Evolutionary conservation across 2,888 invertebrate species (phyloP), one percentile per base, ranked within the genome.

Genomic region (Capitulum mitella): DNA sequence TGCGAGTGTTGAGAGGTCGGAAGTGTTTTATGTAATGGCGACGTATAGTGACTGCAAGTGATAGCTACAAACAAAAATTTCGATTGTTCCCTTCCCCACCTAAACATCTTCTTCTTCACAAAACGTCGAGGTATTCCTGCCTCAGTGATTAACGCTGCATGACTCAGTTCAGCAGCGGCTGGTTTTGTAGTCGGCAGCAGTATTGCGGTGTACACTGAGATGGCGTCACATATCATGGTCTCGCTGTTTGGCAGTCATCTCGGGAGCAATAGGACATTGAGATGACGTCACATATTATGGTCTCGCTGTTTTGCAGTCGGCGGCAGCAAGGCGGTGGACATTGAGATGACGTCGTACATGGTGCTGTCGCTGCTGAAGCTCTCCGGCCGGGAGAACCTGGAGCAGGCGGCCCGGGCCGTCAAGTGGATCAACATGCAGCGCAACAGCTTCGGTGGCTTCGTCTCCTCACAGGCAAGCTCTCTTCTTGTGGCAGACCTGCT

Each of bases 401-500:
- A 88, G 0, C 86, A 88, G 77, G 89, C 89, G 1, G 85, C 90
- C 76, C 89, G 90, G 19, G 90, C 91, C 1, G 87, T 91, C 0
- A 89, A 91, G 78, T 94, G 93, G 93, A 87, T 94, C 77, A 88
- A 91, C 10, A 87, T 90, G 2, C 91, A 92, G 83, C 87, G 91
- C 61, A 89, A 90, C 80, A 86, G 89, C 6, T 86, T 89, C 5
- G 93, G 93, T 6, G 58, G 58, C 10, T 58, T n/a, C 29, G 29
- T 58, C 51, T 51, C 51, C 51, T 19, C 22, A 16, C 51, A 51
- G 51, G 51, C 22, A 19, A 6, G 22, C 43, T n/a, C n/a, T n/a
- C n/a, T n/a, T n/a, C n/a, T n/a, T n/a, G n/a, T n/a, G n/a, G n/a
- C n/a, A n/a, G n/a, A n/a, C n/a, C n/a, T n/a, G n/a, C n/a, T n/a